These are phyloP conservation scores for Agrypnus murinus DNA, from an alignment of 2,888 invertebrate species.

Conservation along the genomic window DNA sequence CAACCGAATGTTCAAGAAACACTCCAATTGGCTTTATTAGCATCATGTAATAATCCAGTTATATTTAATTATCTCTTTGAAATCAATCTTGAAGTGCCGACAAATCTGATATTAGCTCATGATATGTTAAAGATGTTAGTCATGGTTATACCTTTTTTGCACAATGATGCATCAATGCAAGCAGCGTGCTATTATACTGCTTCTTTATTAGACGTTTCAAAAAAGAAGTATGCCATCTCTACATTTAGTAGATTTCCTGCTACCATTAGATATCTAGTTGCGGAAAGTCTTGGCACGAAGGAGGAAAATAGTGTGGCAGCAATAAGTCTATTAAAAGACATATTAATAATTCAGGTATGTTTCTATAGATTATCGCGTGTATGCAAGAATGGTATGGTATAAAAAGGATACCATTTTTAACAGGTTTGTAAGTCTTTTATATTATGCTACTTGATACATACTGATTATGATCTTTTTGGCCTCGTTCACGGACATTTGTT, in stretches of 20 bases:
- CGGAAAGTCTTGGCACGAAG: background rate
- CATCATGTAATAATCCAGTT: background rate
- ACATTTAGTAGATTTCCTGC: constrained; percentile 2
- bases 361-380: too few species aligned
- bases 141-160: constrained; percentile 13
- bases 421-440: too few species aligned
- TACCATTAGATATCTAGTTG: constrained; percentile 1
- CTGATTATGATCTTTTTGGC: too few species aligned
- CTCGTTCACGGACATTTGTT: too few species aligned
- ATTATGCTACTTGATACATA: too few species aligned
- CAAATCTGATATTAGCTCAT: too few species aligned
- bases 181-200: constrained; percentile 6
- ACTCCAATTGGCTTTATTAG: background rate
- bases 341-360: constrained; percentile 1
- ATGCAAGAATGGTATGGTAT: too few species aligned
- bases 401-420: too few species aligned
- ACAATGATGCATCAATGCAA: background rate
- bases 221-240: background rate
- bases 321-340: constrained; percentile 6
- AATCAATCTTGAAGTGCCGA: background rate
- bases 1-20: background rate
- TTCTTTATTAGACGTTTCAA: background rate
- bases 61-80: background rate
- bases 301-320: constrained; percentile 4
- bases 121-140: background rate